Evolutionary conservation across 2,113 vertebrate genomes (phyloP), one percentile per base, ranked within the genome.

Genomic region (Edolisoma coerulescens): DNA sequence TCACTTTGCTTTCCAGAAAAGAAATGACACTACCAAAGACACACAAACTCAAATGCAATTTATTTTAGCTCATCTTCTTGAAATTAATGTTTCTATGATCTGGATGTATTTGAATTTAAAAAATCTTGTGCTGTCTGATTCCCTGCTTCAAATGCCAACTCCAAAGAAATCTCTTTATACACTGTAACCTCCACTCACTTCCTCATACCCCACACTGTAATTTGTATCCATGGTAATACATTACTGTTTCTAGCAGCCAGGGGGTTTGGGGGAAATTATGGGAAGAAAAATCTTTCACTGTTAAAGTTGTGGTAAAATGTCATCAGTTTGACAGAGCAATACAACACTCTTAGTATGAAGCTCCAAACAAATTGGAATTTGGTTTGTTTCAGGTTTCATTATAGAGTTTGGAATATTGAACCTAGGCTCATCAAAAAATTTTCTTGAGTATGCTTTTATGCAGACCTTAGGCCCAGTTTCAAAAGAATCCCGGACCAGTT

Each of bases 371-470:
- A 93, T 87, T 92, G 77, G 49, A 89, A 92, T 86, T 95, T 82
- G 73, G 60, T 93, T 97, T 95, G 68, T 92, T 96, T 97, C 90
- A 87, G 52, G 65, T 94, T 96, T 96, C 71, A 69, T 93, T 94
- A 65, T 24, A 81, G 93, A 63, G 56, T 92, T 86, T 85, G 86
- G 94, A 94, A 96, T 93, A 91, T 45, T 92, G 85, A 96, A 67
- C 63, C 20, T 86, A 35, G 19, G 47, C 87, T 95, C 95, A 90
- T 94, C 88, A 90, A 94, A 95, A 96, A 16, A 84, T 95, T 81
- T 94, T 89, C 83, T 86, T 83, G 47, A 86, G 41, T 84, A 93
- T 95, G 39, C 60, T 92, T 96, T 97, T 89, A 49, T 27, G 49
- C 73, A 94, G 76, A 84, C 41, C n/a, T 49, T 90, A 96, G 84